A percentile compares a stretch with the other conserved stretches of the same genome.
phyloP scores from a whole-genome alignment of 2,888 invertebrate genomes.

The Napeogenes sylphis region DNA sequence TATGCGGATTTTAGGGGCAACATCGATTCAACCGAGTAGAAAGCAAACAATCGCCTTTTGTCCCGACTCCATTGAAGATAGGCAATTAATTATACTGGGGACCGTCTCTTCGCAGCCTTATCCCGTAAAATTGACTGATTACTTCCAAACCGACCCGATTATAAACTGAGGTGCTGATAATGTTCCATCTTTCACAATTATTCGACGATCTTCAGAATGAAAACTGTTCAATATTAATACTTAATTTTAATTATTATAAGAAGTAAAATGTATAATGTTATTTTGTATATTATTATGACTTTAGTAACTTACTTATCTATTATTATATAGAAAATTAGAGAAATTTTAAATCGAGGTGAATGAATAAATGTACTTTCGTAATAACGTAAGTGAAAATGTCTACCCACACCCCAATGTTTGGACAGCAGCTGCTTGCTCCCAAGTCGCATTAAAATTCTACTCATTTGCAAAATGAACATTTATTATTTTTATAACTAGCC shows the following conservation, averaged over 20 bases:
- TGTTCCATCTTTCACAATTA: conserved; percentile 24
- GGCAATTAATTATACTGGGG: conserved; percentile 65
- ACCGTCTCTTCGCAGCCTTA: conserved; percentile 32
- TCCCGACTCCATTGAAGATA: conserved; percentile 61
- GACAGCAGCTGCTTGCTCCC: conserved; percentile 48
- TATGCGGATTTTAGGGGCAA: conserved; percentile 67
- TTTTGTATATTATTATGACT: too few species aligned
- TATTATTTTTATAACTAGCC: conserved; percentile 33
- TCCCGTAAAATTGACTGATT: conserved; percentile 26
- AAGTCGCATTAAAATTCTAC: conserved; percentile 47
- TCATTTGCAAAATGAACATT: conserved; percentile 40
- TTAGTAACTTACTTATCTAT: too few species aligned
- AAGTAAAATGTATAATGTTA: background rate
- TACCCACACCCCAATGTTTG: conserved; percentile 42
- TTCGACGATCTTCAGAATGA: conserved; percentile 21
- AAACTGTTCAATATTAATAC: conserved; percentile 20
- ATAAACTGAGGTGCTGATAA: conserved; percentile 4
- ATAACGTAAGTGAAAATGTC: conserved; percentile 40
- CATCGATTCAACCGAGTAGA: conserved; percentile 55
- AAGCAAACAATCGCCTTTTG: conserved; percentile 74
- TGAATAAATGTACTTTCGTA: conserved; percentile 47
- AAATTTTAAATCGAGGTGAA: conserved; percentile 24
- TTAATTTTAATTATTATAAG: background rate
- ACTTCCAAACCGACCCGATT: conserved; percentile 2
- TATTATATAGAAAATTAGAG: too few species aligned